These are phyloP conservation scores for Scaptodrosophila latifasciaeformis DNA, from an alignment of 2,888 invertebrate genomes.

Conservation along the genomic window DNA sequence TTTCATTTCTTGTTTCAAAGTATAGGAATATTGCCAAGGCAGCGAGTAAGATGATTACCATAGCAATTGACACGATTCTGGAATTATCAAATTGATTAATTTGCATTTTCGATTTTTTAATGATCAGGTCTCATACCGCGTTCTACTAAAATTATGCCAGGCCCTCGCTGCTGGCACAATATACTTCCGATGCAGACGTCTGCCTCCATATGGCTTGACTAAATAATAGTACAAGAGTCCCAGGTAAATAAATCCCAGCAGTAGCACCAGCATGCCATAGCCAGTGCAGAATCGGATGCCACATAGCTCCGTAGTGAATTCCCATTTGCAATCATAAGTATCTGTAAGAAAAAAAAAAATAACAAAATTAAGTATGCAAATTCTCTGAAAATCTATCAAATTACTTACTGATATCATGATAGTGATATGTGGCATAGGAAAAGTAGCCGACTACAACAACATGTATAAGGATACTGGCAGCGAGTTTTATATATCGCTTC, in stretches of 20 bases:
- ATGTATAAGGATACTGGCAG: conserved; percentile 47
- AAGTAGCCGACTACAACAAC: conserved; percentile 65
- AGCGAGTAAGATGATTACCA: conserved; percentile 75
- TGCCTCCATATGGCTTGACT: conserved; percentile 77
- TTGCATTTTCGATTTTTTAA: not conserved
- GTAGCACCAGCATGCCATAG: conserved; percentile 82
- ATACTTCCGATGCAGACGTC: conserved; percentile 37
- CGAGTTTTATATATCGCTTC: conserved; percentile 32
- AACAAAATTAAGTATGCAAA: not conserved
- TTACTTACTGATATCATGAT: conserved; percentile 60
- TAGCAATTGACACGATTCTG: conserved; percentile 76
- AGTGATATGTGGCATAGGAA: conserved; percentile 71
- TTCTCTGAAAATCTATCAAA: not conserved
- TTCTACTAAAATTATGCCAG: conserved; percentile 65
- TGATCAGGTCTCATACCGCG: too few species aligned
- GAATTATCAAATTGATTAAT: not conserved
- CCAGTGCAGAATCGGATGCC: conserved; percentile 78
- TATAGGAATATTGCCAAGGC: conserved; percentile 79
- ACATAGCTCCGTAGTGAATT: conserved; percentile 39
- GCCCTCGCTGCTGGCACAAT: conserved; percentile 50
- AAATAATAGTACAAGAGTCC: conserved; percentile 80
- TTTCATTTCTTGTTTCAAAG: conserved; percentile 79
- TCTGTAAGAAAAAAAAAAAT: conserved; percentile 19
- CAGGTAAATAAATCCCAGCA: conserved; percentile 79
- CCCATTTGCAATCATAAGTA: conserved; percentile 34